These are phyloP conservation scores for Pocillopora meandrina DNA, from an alignment of 92 coral and sea anemone genomes.

Conservation along the genomic window DNA sequence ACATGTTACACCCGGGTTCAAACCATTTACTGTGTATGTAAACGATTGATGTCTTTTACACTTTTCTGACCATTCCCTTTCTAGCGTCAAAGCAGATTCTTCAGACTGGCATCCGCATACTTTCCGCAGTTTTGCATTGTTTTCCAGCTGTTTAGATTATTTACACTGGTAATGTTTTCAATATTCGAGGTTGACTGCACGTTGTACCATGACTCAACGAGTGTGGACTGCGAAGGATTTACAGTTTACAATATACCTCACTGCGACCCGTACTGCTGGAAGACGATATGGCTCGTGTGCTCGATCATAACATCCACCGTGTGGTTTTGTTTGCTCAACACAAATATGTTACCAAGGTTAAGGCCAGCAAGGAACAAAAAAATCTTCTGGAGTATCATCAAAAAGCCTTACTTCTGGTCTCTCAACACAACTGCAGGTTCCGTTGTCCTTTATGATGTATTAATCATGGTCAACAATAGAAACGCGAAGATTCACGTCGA, in stretches of 20 bases:
- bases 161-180: conserved; percentile 56
- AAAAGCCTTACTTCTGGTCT: conserved; percentile 68
- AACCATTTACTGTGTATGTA: no score
- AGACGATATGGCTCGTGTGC: conserved; percentile 59
- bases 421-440: conserved; percentile 33
- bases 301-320: conserved; percentile 45
- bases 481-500: conserved; percentile 31
- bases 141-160: conserved; percentile 63
- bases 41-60: no score
- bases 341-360: conserved; percentile 19
- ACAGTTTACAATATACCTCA: conserved; percentile 44
- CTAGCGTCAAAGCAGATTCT: not conserved
- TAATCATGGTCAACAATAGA: conserved; percentile 41
- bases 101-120: not conserved
- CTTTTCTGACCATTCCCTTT: no score
- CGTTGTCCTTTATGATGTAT: conserved; percentile 49
- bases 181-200: conserved; percentile 69
- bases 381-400: conserved; percentile 25
- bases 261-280: conserved; percentile 71
- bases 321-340: conserved; percentile 33
- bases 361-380: conserved; percentile 36
- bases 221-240: conserved; percentile 61
- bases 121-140: conserved; percentile 9
- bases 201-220: conserved; percentile 57
- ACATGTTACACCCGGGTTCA: no score